phyloP scores from a whole-genome alignment of 2,888 invertebrate species.

The Chrysolina haemoptera region DNA sequence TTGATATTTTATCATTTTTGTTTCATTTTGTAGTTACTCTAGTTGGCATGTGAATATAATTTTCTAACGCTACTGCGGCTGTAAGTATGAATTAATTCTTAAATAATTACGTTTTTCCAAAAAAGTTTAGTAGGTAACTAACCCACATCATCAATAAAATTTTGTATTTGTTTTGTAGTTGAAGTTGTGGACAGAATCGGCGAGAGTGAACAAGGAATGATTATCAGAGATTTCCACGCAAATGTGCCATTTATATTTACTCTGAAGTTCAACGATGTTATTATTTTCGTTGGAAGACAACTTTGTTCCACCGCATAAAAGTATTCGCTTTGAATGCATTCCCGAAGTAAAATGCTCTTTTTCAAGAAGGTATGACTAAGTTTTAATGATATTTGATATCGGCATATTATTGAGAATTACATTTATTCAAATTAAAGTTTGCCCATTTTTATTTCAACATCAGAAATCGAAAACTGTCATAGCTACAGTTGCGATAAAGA shows the following conservation, averaged over 20 bases:
- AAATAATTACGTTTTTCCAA: background rate
- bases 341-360: no score
- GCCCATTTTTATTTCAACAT: no score
- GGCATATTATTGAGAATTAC: no score
- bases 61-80: background rate
- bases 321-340: no score
- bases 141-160: background rate
- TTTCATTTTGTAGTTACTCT: background rate
- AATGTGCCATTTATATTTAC: slow-evolving; percentile 27
- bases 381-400: no score
- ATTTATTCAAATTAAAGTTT: no score
- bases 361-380: no score
- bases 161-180: background rate
- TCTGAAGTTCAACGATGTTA: slow-evolving; percentile 38
- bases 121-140: background rate
- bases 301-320: background rate
- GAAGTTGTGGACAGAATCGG: slow-evolving; percentile 1
- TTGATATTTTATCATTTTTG: background rate
- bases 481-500: no score
- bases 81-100: slow-evolving; percentile 3
- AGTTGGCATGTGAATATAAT: background rate
- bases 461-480: no score
- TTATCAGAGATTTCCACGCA: background rate
- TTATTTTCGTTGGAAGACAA: slow-evolving; percentile 47
- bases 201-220: background rate